Conservation (phyloP, 2,888 invertebrate species). For the Chesias legatella region DNA sequence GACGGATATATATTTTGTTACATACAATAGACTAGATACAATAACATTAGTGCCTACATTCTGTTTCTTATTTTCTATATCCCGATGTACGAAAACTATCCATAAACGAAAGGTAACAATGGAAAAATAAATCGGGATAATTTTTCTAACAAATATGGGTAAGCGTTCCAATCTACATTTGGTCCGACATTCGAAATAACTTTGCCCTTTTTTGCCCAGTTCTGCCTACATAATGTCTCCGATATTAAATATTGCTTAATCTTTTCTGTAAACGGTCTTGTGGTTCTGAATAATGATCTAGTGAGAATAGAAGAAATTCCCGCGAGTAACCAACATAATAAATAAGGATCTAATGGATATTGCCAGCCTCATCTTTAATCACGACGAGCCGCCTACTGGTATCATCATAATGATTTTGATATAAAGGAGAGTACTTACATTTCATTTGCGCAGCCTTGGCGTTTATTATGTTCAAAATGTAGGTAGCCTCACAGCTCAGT, state of each 20-base stretch:
- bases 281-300: conserved; percentile 29
- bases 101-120: conserved; percentile 50
- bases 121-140: conserved; percentile 55
- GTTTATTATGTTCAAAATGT: no score
- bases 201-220: conserved; percentile 37
- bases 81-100: conserved; percentile 50
- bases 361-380: conserved; percentile 29
- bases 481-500: no score
- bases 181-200: conserved; percentile 43
- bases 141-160: conserved; percentile 61
- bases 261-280: conserved; percentile 25
- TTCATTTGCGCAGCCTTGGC: no score
- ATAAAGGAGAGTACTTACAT: no score
- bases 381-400: conserved; percentile 22
- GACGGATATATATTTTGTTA: not conserved
- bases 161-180: conserved; percentile 52
- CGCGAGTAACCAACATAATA: conserved; percentile 29
- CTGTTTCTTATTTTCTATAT: conserved; percentile 35
- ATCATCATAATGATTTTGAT: no score
- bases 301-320: conserved; percentile 29
- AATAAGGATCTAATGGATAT: conserved; percentile 23
- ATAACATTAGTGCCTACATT: conserved; percentile 13
- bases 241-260: conserved; percentile 36
- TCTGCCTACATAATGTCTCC: conserved; percentile 28
- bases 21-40: conserved; percentile 15